Evolutionary conservation across 2,113 vertebrate species (phyloP), one percentile per base, ranked within the genome.

Genomic region (Apus apus): DNA sequence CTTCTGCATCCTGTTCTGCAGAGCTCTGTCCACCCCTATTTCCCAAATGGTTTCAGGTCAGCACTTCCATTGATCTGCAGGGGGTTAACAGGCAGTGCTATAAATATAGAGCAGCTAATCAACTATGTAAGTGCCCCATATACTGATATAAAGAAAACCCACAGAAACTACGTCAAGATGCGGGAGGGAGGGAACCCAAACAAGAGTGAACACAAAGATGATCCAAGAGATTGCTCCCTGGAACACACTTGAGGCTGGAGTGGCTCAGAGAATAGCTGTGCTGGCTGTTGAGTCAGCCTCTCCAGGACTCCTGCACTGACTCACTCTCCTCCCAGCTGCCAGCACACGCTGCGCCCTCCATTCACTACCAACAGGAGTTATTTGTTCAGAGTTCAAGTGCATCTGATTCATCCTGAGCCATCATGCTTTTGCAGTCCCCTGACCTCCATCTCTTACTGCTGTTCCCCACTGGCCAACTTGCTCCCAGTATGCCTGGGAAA

Each of bases 51-150:
- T 71, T 86, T 74, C 68, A 50, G 92, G 75, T 91, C 93, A 93
- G 76, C 56, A 68, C 85, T 87, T 81, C 1, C 26, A 78, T 56
- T 78, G 90, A 80, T 86, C 40, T 45, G 67, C 82, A 27, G 57
- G 48, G 22, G 29, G 29, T 56, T 76, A 94, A 75, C 30, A 68
- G 58, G 19, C 83, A 83, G 87, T 3, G 18, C 76, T 90, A 65
- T 65, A 86, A 90, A 94, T 84, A 89, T 40, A 48, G 32, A 93
- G 21, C 58, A 66, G 57, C 79, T 95, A 29, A 92, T 96, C 88
- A 85, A 54, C 66, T 64, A 17, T 38, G 51, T 51, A 74, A 95
- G 53, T 30, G 57, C 53, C 48, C 73, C 75, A 94, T 88, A 78
- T 81, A 92, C 53, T 46, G 72, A 92, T 77, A 78, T 78, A 77